These are phyloP conservation scores for Halictus ligatus DNA, from an alignment of 2,888 invertebrate species.

Conservation along the genomic window DNA sequence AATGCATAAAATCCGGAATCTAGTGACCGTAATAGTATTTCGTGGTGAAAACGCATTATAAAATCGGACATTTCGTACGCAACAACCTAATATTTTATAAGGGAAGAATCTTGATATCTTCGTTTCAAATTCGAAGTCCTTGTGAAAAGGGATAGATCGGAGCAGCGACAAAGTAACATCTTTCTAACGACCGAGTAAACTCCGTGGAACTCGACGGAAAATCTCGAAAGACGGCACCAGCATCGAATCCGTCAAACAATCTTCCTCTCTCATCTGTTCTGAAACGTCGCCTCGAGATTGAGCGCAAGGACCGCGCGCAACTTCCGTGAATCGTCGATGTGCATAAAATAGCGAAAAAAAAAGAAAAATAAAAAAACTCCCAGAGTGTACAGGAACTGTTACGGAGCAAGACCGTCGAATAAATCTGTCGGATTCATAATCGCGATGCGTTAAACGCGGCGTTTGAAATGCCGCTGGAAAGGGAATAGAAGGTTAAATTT, in stretches of 20 bases:
- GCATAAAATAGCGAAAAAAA: neutral
- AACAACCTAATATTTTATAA: too few species aligned
- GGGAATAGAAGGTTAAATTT: constrained; percentile 22
- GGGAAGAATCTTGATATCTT: too few species aligned
- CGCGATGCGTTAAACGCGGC: constrained; percentile 22
- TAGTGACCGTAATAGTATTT: too few species aligned
- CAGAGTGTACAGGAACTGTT: neutral
- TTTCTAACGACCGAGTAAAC: neutral
- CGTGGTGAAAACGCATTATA: too few species aligned
- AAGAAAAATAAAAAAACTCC: neutral
- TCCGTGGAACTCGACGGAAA: neutral
- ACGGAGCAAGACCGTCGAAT: neutral
- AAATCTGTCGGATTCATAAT: constrained; percentile 35
- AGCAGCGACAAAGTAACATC: neutral
- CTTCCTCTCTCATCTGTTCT: neutral
- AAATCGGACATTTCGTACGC: too few species aligned
- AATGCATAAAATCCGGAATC: too few species aligned
- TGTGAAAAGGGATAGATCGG: neutral
- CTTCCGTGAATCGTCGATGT: neutral
- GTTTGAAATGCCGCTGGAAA: neutral
- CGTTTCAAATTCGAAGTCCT: too few species aligned
- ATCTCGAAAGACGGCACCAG: neutral
- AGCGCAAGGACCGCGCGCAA: neutral
- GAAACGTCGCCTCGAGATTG: neutral
- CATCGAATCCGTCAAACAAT: neutral